Conservation (phyloP, 2,113 vertebrate species). For the Vimba vimba region DNA sequence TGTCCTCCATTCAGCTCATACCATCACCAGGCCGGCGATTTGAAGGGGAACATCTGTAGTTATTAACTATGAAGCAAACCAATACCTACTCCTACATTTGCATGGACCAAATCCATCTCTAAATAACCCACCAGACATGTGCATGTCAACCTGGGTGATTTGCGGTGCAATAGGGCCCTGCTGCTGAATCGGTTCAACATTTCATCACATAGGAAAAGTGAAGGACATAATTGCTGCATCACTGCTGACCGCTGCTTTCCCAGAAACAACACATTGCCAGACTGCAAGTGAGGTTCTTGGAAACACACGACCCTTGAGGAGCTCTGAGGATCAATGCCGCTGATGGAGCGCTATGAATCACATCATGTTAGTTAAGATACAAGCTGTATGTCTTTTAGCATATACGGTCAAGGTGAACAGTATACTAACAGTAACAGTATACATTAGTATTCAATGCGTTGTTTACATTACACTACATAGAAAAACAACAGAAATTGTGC, state of each 20-base stretch:
- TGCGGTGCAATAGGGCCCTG: neutral
- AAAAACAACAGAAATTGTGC: neutral
- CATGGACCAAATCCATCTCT: neutral
- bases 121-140: neutral
- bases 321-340: neutral
- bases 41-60: neutral
- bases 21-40: no score
- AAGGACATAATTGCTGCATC: neutral
- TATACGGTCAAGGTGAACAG: neutral
- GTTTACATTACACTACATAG: neutral
- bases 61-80: neutral
- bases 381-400: neutral
- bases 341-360: neutral
- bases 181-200: neutral
- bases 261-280: neutral
- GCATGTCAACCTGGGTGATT: neutral
- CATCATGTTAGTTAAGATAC: neutral
- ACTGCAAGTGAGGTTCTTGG: neutral
- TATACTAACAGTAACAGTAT: neutral
- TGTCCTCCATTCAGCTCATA: neutral
- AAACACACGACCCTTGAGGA: neutral
- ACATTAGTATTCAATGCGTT: neutral
- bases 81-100: neutral
- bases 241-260: slow-evolving; percentile 9
- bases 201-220: neutral